Evolutionary conservation across 2,888 invertebrate genomes (phyloP), one percentile per base, ranked within the genome.

Genomic region (Stenotaenia linearis): DNA sequence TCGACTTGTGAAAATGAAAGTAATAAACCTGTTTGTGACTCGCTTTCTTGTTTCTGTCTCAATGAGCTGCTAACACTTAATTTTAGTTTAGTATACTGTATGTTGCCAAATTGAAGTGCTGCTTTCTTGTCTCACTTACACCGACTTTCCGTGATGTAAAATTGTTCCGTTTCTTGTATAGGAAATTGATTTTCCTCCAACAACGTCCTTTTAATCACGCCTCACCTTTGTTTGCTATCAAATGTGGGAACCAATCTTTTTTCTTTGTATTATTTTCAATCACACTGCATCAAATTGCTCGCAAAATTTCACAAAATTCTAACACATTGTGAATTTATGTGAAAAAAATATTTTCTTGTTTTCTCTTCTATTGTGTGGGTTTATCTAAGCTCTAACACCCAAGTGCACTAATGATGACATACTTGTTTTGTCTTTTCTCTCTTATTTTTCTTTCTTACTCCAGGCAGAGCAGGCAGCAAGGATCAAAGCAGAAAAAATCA

Each of bases 401-500:
- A 25, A 75, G 30, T 80, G 21, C 50, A 23, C 40, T 75, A 78
- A 75, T 69, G 79, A 45, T 32, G 50, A 50, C 50, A 50, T 50
- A 50, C 50, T 50, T 50, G 75, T 56, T 35, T 80, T 25, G 25
- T 75, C 35, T 80, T 75, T 15, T 80, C 50, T 40, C 25, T 35
- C 77, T 40, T 77, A 23, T 78, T 50, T 61, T 35, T 32, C 35
- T 79, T 40, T 76, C 80, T 56, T 81, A 81, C 81, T 82, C 37
- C 81, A 85, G 87, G 86, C 86, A 90, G 93, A 93, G 85, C 90
- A 92, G 82, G 91, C 91, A 81, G 91, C 92, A 83, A 90, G 91
- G 85, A 91, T 92, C 82, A 96, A 94, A 87, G 96, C 97, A 5
- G 97, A 97, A 85, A 98, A 98, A 88, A 98, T 98, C 84, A 92